A percentile compares a stretch with the other conserved stretches of the same genome.
Conservation (phyloP, 2,797 vertebrate species). For the Notolabrus celidotus region DNA sequence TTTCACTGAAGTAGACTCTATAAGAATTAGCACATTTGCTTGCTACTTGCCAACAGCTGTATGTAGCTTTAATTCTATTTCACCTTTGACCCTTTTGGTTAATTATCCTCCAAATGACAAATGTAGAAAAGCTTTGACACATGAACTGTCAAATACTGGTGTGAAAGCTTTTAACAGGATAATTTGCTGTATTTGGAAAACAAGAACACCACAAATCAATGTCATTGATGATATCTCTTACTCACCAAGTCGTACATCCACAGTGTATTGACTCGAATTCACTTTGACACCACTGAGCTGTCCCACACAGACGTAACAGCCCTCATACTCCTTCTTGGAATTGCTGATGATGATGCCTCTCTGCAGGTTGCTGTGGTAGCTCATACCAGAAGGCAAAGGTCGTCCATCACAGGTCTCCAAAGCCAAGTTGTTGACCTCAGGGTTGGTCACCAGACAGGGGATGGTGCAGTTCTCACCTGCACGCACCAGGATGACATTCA, state of each 20-base stretch:
- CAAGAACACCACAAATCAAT: neutral
- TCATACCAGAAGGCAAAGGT: slow-evolving; percentile 85
- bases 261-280: slow-evolving; percentile 81
- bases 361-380: slow-evolving; percentile 83
- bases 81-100: neutral
- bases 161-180: neutral
- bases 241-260: slow-evolving; percentile 92
- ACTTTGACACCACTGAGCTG: slow-evolving; percentile 77
- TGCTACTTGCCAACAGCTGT: neutral
- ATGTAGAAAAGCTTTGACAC: slow-evolving; percentile 19
- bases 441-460: slow-evolving; percentile 92
- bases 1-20: neutral
- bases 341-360: slow-evolving; percentile 88
- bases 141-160: neutral
- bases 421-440: slow-evolving; percentile 83
- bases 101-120: slow-evolving; percentile 13
- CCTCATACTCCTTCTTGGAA: slow-evolving; percentile 84
- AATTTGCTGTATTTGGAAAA: neutral
- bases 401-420: slow-evolving; percentile 85
- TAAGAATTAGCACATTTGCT: neutral
- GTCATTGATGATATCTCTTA: neutral
- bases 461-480: slow-evolving; percentile 88
- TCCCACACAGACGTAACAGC: slow-evolving; percentile 90
- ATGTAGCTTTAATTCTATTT: neutral
- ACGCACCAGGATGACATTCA: slow-evolving; percentile 82